Conservation (phyloP, 2,113 vertebrate species). For the Sciurus niger region DNA sequence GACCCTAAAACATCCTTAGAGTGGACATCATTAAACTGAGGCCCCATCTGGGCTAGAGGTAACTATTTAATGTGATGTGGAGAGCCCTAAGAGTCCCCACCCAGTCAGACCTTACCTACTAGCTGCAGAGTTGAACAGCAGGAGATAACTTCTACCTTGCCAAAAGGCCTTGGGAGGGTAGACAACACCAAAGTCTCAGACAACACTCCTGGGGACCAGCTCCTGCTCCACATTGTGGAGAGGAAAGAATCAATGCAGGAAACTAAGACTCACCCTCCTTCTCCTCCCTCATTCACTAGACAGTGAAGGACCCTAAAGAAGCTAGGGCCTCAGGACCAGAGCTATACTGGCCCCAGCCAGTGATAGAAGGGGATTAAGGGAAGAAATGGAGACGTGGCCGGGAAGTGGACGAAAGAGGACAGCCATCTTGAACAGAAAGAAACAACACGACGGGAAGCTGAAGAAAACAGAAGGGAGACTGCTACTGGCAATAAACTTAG, state of each 20-base stretch:
- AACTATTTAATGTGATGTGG: not conserved
- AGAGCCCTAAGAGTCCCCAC: not conserved
- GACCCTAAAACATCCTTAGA: not conserved
- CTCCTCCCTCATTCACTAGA: not conserved
- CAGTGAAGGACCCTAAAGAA: not conserved
- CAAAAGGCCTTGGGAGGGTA: constrained; percentile 42
- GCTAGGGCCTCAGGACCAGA: not conserved
- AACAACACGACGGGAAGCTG: not conserved
- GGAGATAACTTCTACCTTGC: not conserved
- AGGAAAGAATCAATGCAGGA: not conserved
- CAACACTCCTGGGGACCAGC: not conserved
- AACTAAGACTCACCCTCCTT: not conserved
- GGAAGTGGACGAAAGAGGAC: not conserved
- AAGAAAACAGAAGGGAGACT: constrained; percentile 6
- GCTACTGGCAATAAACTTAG: not conserved
- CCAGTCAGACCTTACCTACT: not conserved
- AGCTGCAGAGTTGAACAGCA: not conserved
- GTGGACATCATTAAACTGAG: not conserved
- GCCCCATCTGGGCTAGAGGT: not conserved
- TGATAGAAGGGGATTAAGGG: not conserved
- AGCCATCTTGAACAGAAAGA: constrained; percentile 24
- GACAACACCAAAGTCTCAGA: constrained; percentile 10
- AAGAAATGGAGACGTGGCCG: not conserved
- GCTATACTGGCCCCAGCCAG: not conserved
- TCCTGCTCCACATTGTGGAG: not conserved